Evolutionary conservation across 2,797 vertebrate species (phyloP).

Genomic region (Anniella stebbinsi): DNA sequence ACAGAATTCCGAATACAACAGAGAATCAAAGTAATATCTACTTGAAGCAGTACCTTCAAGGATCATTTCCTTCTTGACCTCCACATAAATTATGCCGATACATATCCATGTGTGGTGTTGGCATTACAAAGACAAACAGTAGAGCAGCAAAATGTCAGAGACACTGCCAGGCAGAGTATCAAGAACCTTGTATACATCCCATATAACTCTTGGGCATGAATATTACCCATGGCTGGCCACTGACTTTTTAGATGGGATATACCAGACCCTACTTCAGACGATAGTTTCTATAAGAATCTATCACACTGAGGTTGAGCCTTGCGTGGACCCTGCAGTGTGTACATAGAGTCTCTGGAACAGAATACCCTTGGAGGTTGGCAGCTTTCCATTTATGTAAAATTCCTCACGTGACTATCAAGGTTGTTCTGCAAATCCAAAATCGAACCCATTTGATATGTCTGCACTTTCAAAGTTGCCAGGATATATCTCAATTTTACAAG

Average conservation of each 20-base stretch:
- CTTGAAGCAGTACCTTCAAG: constrained; percentile 21
- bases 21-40: constrained; percentile 55
- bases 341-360: not conserved
- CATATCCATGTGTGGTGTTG: not conserved
- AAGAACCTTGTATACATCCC: constrained; percentile 4
- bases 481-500: not conserved
- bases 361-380: not conserved
- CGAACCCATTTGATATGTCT: not conserved
- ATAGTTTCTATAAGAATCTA: not conserved
- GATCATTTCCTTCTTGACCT: constrained; percentile 28
- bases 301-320: not conserved
- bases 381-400: not conserved
- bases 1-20: constrained; percentile 23
- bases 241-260: not conserved
- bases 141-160: constrained; percentile 10
- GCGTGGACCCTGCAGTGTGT: too few relatives aligned
- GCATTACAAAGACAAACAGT: constrained; percentile 28
- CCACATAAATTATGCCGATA: not conserved
- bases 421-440: not conserved
- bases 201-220: constrained; percentile 28
- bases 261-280: not conserved
- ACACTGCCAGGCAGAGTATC: not conserved
- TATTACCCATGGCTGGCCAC: not conserved
- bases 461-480: not conserved
- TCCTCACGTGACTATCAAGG: not conserved